Evolutionary conservation across 2,888 invertebrate genomes (phyloP), one percentile per base, ranked within the genome.

Genomic region (Sussaba pulchella): DNA sequence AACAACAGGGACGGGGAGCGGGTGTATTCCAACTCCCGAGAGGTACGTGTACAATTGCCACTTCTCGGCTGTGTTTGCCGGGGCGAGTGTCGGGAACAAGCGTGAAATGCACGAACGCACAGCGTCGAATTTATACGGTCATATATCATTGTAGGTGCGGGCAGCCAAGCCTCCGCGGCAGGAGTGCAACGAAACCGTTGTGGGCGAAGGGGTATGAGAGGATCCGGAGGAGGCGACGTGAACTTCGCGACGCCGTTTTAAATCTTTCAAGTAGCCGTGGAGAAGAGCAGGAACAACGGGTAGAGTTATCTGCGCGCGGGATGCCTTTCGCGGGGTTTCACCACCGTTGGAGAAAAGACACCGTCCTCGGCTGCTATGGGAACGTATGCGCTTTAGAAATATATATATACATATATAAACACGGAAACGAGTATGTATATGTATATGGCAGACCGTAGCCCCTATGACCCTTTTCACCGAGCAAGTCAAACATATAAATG

Each of bases 401-500:
- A 9, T 50, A 19, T 45, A n/a, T 64, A 36, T n/a, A n/a, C 4
- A n/a, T n/a, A 43, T 43, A 43, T 12, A n/a, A 2, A 43, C n/a
- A 43, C n/a, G n/a, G n/a, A n/a, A n/a, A 31, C 63, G 19, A 67
- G 70, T 67, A 72, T n/a, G n/a, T n/a, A n/a, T n/a, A n/a, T n/a
- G n/a, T n/a, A n/a, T n/a, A n/a, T n/a, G 41, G 8, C 9, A 10
- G 17, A 47, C 41, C 71, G 57, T 54, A 63, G 47, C 45, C 78
- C 67, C 54, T 70, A 74, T 70, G 21, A 83, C 83, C 69, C 82
- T 84, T 87, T 83, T 86, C 85, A 82, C 82, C 85, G 64, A 82
- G 83, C 67, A 86, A 87, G 86, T 86, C 88, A 84, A 86, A 88
- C 88, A 87, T 88, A 89, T 88, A 87, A 89, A 88, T 85, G 86